These are phyloP conservation scores for Bungarus multicinctus DNA, from an alignment of 2,113 vertebrate genomes.

Conservation along the genomic window DNA sequence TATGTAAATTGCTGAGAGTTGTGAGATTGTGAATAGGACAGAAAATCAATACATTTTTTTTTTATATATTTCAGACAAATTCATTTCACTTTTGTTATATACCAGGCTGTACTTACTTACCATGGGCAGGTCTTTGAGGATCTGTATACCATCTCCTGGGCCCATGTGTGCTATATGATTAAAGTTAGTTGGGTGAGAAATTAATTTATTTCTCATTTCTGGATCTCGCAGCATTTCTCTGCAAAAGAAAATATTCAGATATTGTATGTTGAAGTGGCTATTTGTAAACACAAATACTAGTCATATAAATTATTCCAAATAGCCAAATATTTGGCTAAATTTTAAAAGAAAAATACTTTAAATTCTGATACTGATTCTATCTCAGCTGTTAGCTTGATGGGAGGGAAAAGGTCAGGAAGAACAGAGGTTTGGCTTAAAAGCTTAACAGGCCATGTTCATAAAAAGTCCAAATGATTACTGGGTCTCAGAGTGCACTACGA, in stretches of 20 bases:
- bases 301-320: constrained; percentile 27
- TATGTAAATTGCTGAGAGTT: background rate
- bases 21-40: background rate
- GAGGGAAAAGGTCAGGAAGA: constrained; percentile 16
- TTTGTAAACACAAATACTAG: constrained; percentile 18
- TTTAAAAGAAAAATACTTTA: constrained; percentile 34
- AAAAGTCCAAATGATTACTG: constrained; percentile 24
- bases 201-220: constrained; percentile 98
- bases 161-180: constrained; percentile 99
- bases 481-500: constrained; percentile 31
- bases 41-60: background rate
- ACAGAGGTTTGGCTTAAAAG: constrained; percentile 27
- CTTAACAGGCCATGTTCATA: constrained; percentile 13
- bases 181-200: constrained; percentile 99
- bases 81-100: background rate
- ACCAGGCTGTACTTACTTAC: constrained; percentile 80
- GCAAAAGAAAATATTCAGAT: constrained; percentile 63
- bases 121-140: constrained; percentile 97
- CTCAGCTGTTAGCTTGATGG: constrained; percentile 40
- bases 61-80: constrained; percentile 15
- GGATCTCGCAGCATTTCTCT: constrained; percentile 98
- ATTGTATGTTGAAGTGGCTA: background rate
- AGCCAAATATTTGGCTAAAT: constrained; percentile 17
- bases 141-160: constrained; percentile 98
- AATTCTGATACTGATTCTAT: constrained; percentile 28